Conservation (phyloP, 2,113 vertebrate genomes). For the Microtus montanus region DNA sequence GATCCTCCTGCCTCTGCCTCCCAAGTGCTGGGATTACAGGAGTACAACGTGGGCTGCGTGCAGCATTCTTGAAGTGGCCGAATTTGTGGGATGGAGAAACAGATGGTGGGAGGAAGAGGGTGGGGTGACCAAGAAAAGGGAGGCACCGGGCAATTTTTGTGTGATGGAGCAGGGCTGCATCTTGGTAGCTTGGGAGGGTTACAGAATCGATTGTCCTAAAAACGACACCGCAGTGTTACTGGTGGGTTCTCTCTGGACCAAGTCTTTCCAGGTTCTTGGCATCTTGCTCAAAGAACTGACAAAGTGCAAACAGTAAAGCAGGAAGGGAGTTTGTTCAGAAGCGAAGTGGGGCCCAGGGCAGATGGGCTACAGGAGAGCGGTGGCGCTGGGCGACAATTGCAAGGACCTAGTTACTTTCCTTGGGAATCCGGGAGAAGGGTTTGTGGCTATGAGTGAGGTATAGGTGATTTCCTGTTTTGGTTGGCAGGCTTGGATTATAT, state of each 20-base stretch:
- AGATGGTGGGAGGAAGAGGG: not conserved
- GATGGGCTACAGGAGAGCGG: not conserved
- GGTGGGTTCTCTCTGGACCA: not conserved
- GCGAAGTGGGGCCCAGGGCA: not conserved
- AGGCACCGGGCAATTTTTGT: fast-evolving
- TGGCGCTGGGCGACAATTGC: not conserved
- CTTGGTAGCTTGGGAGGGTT: not conserved
- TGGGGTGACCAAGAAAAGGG: not conserved
- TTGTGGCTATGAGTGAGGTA: not conserved
- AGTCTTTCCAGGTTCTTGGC: not conserved
- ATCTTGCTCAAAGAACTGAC: not conserved
- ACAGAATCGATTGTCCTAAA: not conserved
- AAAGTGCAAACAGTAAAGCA: not conserved
- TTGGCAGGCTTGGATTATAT: not conserved
- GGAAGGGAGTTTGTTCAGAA: not conserved
- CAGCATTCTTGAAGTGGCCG: not conserved
- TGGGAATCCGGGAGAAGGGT: not conserved
- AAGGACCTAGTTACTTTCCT: not conserved
- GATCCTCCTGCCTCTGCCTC: not conserved
- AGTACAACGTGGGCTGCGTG: not conserved
- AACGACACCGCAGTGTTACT: not conserved
- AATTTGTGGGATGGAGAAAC: not conserved
- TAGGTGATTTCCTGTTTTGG: not conserved
- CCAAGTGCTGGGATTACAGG: not conserved
- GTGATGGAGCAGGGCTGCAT: not conserved